Percentiles rank a stretch among this genome's conserved stretches.
Evolutionary conservation across 2,797 vertebrate genomes (phyloP).

Genomic region (Merluccius polli): DNA sequence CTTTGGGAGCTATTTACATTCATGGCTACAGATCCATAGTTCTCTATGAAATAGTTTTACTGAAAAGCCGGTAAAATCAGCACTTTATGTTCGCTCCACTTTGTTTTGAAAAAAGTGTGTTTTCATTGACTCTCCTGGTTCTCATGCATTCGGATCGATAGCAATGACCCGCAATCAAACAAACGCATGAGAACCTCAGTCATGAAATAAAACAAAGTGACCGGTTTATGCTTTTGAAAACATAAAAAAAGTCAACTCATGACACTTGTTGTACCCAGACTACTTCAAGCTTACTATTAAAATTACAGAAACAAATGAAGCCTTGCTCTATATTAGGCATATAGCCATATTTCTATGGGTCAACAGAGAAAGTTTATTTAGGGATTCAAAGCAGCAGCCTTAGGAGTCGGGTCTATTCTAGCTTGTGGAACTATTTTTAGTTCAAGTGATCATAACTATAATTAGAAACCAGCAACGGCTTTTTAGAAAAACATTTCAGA

Average conservation of each 20-base stretch:
- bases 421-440: conserved; percentile 1
- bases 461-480: conserved; percentile 14
- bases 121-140: conserved; percentile 1
- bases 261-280: neutral
- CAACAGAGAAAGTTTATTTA: neutral
- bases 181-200: no score
- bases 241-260: neutral
- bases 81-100: neutral
- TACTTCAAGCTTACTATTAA: neutral
- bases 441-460: neutral
- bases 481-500: conserved; percentile 21
- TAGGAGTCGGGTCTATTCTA: conserved; percentile 1
- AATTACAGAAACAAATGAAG: neutral
- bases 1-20: neutral
- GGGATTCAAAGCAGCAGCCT: neutral
- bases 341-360: neutral
- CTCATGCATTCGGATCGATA: neutral
- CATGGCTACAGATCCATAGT: neutral
- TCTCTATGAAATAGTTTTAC: neutral
- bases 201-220: neutral
- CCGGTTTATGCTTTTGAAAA: neutral
- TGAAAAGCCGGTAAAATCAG: neutral
- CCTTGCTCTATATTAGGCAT: neutral
- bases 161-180: neutral
- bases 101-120: neutral